Evolutionary conservation across 2,888 invertebrate genomes (phyloP).

Genomic region (Artemia sp.): DNA sequence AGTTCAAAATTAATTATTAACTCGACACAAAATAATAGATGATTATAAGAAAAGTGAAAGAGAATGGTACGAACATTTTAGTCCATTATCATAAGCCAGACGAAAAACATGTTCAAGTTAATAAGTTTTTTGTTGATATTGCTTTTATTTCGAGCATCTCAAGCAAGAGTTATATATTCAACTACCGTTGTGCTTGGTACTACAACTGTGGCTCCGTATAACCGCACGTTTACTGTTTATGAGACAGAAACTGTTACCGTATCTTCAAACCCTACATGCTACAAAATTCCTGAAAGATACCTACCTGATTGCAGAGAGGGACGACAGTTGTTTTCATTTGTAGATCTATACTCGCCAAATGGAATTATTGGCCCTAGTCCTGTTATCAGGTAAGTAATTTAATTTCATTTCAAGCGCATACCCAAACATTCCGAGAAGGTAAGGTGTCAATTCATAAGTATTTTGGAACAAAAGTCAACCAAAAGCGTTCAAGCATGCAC

Average conservation of each 20-base stretch:
- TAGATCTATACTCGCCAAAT: neutral
- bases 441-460: no score
- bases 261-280: neutral
- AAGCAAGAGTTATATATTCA: neutral
- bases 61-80: no score
- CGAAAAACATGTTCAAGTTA: no score
- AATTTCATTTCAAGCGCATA: no score
- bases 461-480: no score
- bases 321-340: neutral
- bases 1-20: no score
- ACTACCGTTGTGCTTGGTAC: neutral
- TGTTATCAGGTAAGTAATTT: conserved; percentile 6
- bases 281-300: conserved; percentile 8
- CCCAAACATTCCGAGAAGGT: no score
- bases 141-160: neutral
- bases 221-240: neutral
- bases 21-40: no score
- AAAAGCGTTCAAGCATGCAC: no score
- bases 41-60: no score
- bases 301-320: neutral
- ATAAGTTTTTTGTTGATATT: no score
- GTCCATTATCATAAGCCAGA: no score
- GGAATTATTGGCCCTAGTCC: neutral
- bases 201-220: conserved; percentile 5
- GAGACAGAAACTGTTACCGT: conserved; percentile 3